A percentile compares a stretch with the other conserved stretches of the same genome.
These are phyloP conservation scores for Hyla sarda DNA, from an alignment of 2,113 vertebrate genomes.

Conservation along the genomic window DNA sequence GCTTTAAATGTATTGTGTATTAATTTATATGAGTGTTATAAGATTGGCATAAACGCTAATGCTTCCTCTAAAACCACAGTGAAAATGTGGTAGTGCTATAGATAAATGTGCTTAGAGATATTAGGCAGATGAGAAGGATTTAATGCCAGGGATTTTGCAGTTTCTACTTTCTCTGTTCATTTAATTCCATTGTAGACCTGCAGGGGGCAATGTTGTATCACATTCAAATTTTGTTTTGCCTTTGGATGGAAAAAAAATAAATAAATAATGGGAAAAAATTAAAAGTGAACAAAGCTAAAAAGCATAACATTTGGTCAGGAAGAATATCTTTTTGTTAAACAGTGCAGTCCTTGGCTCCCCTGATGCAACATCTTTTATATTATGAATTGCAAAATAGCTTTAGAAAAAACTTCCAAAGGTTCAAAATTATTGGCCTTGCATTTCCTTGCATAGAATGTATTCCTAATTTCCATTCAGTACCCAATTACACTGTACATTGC, in stretches of 20 bases:
- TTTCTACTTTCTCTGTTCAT: background rate
- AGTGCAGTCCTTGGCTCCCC: constrained; percentile 57
- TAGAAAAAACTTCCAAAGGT: constrained; percentile 25
- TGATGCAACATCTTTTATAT: constrained; percentile 54
- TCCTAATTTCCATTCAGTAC: constrained; percentile 55
- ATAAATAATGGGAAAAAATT: constrained; percentile 49
- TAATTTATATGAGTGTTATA: constrained; percentile 11
- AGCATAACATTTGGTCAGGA: constrained; percentile 59
- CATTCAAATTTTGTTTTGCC: constrained; percentile 10
- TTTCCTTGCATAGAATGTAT: constrained; percentile 49
- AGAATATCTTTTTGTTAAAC: constrained; percentile 59
- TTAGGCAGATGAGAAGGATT: background rate
- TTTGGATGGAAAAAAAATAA: background rate
- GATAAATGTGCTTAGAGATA: background rate
- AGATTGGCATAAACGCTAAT: background rate
- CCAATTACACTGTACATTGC: constrained; percentile 48
- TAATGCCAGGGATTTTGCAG: background rate
- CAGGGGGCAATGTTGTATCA: constrained; percentile 54
- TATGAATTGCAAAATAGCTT: constrained; percentile 56
- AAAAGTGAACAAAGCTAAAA: constrained; percentile 59
- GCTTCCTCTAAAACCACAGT: background rate
- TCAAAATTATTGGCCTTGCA: constrained; percentile 52
- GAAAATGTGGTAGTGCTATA: background rate
- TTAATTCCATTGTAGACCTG: background rate
- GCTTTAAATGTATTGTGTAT: background rate